Evolutionary conservation across 2,797 vertebrate genomes (phyloP).

Genomic region (Diglossa cyanea): DNA sequence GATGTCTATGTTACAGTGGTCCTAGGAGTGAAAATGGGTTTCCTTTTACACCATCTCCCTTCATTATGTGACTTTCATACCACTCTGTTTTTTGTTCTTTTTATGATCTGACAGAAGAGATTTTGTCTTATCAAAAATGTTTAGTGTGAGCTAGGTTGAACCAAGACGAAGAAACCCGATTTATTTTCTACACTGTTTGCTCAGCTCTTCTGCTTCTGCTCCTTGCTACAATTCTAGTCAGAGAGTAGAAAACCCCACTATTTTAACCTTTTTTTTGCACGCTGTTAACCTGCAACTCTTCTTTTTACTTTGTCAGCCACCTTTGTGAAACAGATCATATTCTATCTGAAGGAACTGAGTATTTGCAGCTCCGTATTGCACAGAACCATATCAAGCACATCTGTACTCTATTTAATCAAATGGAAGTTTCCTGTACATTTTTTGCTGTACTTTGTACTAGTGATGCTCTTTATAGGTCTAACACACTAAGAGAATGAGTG

Average conservation of each 20-base stretch:
- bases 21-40: conserved; percentile 6
- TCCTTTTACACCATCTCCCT: neutral
- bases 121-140: conserved; percentile 10
- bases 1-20: neutral
- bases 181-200: conserved; percentile 4
- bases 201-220: conserved; percentile 6
- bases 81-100: neutral
- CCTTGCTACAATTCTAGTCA: conserved; percentile 16
- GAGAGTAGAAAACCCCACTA: conserved; percentile 7
- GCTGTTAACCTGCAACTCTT: neutral
- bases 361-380: neutral
- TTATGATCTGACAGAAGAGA: neutral
- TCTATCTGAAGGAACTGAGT: neutral
- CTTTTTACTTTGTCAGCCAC: neutral
- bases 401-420: neutral
- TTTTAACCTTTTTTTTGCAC: conserved; percentile 30
- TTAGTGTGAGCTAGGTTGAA: neutral
- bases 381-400: neutral
- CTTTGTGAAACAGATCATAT: neutral
- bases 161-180: neutral
- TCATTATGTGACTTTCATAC: neutral
- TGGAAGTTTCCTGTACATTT: neutral
- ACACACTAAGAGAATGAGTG: neutral
- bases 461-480: neutral
- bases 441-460: neutral